Base-by-base conservation (phyloP, 1,140 invertebrate genomes). In the Drosophila littoralis region DNA sequence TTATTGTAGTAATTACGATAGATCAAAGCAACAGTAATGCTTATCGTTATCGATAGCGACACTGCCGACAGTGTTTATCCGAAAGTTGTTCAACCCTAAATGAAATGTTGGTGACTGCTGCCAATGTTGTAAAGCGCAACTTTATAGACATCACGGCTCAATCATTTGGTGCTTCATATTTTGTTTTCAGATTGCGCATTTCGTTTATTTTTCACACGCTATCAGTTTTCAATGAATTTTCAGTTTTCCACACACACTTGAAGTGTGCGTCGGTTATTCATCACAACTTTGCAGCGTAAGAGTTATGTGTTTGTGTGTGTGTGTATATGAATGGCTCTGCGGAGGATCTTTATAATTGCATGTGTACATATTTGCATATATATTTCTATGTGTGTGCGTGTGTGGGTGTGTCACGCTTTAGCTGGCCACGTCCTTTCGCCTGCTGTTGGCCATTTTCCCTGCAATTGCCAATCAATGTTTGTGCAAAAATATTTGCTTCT, bases 201-300 rank as follows among this genome's bases (percentile, higher is more conserved):
- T 88, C 68, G 76, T 86, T 86, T 86, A 86, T 88, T 84, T 83
- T 88, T 80, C 77, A 88, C 83, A 78, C 84, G 77, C 83, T 88
- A 88, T 88, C 83, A 84, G 83, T 78, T 88, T 88, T 88, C 83
- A 88, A 88, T 88, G 80, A 78, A 89, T 89, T 88, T 88, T 80
- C 80, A 89, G 76, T 79, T 80, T 77, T 89, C 64, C 57, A 82
- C 71, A 40, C 57, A n/a, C 75, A 75, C 82, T 86, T 65, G 61
- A 67, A 71, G 69, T 45, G 38, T 65, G 60, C 69, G 35, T 50
- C 36, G 60, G 72, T 79, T 79, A 76, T 79, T 66, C 83, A 86
- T 86, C 71, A 76, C 51, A 79, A 79, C 77, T 84, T 75, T 70
- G 43, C 52, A 40, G 33, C 45, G 60, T 78, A 70, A 71, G 75